Conservation (phyloP, 2,797 vertebrate genomes). For the Halcyon badia region DNA sequence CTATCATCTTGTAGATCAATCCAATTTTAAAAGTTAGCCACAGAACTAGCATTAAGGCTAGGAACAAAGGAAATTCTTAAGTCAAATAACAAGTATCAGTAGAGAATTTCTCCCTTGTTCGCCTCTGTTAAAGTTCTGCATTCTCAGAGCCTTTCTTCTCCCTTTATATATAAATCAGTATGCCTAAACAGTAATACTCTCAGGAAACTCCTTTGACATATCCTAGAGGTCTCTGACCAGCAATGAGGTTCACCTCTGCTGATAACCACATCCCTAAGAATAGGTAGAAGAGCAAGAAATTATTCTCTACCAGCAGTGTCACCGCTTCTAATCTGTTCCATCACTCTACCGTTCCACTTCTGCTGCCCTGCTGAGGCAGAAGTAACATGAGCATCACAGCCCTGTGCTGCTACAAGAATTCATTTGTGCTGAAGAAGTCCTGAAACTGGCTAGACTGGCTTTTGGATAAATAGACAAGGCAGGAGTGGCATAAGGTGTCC, state of each 20-base stretch:
- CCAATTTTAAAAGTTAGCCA: background rate
- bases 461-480: conserved; percentile 21
- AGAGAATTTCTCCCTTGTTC: background rate
- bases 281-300: background rate
- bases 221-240: background rate
- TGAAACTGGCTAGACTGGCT: conserved; percentile 49
- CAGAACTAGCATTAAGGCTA: background rate
- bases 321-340: background rate
- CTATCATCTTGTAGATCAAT: rapidly evolving
- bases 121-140: background rate
- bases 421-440: background rate
- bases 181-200: background rate
- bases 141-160: background rate
- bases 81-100: background rate
- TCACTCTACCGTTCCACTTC: background rate
- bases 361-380: background rate
- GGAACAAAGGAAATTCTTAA: background rate
- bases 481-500: background rate
- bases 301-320: background rate
- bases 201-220: background rate
- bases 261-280: background rate
- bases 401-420: background rate
- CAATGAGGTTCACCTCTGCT: background rate
- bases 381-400: rapidly evolving
- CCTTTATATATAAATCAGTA: background rate